Evolutionary conservation across 1,140 invertebrate genomes (phyloP), one percentile per base, ranked within the genome.

Genomic region (Metaphire vulgaris): DNA sequence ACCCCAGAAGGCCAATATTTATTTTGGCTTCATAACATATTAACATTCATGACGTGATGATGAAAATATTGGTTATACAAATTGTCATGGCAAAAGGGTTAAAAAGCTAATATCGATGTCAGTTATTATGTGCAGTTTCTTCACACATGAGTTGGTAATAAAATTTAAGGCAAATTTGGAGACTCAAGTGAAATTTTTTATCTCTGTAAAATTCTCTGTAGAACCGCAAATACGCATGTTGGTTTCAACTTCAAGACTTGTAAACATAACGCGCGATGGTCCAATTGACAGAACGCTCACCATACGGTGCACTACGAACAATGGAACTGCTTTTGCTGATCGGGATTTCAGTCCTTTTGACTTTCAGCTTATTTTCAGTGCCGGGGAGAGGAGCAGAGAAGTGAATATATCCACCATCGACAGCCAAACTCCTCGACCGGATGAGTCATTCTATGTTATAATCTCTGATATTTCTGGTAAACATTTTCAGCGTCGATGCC

Each of bases 381-480:
- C 2, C n/a, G 69, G 69, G n/a, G 29, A 32, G 26, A 32, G 30
- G 21, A 1, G 30, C 30, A 21, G 21, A 71, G 15, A 71, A 16
- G 6, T 71, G 16, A 71, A 71, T 15, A 71, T 71, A 30, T 71
- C 69, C 30, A 32, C 32, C 21, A 26, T 71, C 1, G 69, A 71
- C 33, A 33, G 33, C 32, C 1, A 2, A 1, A 28, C 12, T 31
- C 69, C 69, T 28, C 69, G 30, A 12, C 69, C 69, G 21, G 69
- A 71, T 71, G 33, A 33, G 28, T 32, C 30, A 0, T 71, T 71
- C 69, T 32, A 1, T 16, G 69, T 71, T n/a, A 33, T 71, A 33
- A 16, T 71, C 69, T 71, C 29, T 32, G 69, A 71, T 31, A 2
- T 71, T n/a, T 30, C 30, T 32, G 69, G 69, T 71, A 21, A 56